Evolutionary conservation across 2,797 vertebrate genomes (phyloP), one percentile per base, ranked within the genome.

Genomic region (Parauchenoglanis punctatus): DNA sequence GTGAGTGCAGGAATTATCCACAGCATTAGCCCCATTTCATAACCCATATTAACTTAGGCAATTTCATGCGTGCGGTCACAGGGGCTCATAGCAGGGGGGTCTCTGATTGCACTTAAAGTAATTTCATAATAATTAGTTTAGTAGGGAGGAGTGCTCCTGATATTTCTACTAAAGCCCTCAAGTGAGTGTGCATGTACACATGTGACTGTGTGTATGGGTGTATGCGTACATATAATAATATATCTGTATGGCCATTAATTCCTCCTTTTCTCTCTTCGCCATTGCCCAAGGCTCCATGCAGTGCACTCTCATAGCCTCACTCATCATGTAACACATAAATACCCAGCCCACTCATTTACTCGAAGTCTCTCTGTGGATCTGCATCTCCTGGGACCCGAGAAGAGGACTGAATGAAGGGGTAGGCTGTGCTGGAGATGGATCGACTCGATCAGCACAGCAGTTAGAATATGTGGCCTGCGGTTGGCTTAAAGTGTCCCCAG

Each of bases 61-160:
- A 99, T 99, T 99, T 99, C 97, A 99, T 99, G 98, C 97, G 98
- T 98, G 97, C 97, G 97, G 97, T 97, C 98, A 98, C 97, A 98
- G 97, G 97, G 96, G 96, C 97, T 86, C 97, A 97, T 97, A 97
- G 97, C 96, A 96, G 96, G 96, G 97, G 93, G 96, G 96, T 95
- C 96, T 96, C 96, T 98, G 97, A 98, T 97, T 97, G 97, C 97
- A 96, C 96, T 96, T 96, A 98, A 98, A 98, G 97, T 98, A 98
- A 99, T 99, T 98, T 99, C 97, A 99, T 98, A 97, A 99, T 99
- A 97, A 98, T 99, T 99, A 99, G 97, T 98, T 99, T 95, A 94
- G 80, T 81, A 84, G 61, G 85, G 75, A 85, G 70, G 40, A 61
- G 35, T 76, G n/a, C 56, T 63, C 86, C 87, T 91, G 86, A 92